These are phyloP conservation scores for Moxostoma hubbsi DNA, from an alignment of 2,797 vertebrate genomes.

Conservation along the genomic window DNA sequence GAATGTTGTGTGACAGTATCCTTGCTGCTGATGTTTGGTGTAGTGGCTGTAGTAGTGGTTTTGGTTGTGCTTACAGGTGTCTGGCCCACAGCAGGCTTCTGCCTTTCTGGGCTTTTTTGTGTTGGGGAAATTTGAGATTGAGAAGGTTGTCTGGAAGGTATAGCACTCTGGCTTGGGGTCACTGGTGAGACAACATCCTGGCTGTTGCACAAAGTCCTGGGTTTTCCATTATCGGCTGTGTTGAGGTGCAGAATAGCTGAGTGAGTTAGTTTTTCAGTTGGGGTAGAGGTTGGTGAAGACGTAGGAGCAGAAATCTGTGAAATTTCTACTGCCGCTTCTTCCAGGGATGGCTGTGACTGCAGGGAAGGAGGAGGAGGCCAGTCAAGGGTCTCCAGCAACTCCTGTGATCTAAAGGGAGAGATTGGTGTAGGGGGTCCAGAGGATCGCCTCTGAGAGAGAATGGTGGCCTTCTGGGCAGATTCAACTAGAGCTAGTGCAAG, in stretches of 20 bases:
- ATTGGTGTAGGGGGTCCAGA: conserved; percentile 73
- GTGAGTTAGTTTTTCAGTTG: conserved; percentile 54
- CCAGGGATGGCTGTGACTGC: conserved; percentile 50
- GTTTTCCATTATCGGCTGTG: conserved; percentile 48
- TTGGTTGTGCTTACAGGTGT: conserved; percentile 64
- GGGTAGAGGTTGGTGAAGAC: conserved; percentile 61
- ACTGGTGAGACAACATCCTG: conserved; percentile 49
- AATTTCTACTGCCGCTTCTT: conserved; percentile 41
- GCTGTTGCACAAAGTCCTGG: conserved; percentile 32
- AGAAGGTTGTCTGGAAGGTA: conserved; percentile 55
- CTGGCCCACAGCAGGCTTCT: conserved; percentile 73
- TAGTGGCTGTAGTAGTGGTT: conserved; percentile 55
- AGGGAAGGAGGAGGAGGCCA: conserved; percentile 42
- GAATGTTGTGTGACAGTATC: conserved; percentile 59
- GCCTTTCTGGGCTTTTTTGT: conserved; percentile 77
- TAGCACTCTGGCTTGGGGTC: conserved; percentile 60
- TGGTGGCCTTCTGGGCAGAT: conserved; percentile 89
- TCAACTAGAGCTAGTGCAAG: conserved; percentile 91
- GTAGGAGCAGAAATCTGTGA: conserved; percentile 24
- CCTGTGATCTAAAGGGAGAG: conserved; percentile 65
- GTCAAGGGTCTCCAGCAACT: conserved; percentile 59
- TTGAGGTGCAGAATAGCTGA: conserved; percentile 47
- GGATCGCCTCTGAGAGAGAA: conserved; percentile 79
- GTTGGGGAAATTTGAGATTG: conserved; percentile 63
- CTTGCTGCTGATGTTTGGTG: conserved; percentile 50